Base-by-base conservation (phyloP, 2,113 vertebrate genomes). In the Saguinus imperator region DNA sequence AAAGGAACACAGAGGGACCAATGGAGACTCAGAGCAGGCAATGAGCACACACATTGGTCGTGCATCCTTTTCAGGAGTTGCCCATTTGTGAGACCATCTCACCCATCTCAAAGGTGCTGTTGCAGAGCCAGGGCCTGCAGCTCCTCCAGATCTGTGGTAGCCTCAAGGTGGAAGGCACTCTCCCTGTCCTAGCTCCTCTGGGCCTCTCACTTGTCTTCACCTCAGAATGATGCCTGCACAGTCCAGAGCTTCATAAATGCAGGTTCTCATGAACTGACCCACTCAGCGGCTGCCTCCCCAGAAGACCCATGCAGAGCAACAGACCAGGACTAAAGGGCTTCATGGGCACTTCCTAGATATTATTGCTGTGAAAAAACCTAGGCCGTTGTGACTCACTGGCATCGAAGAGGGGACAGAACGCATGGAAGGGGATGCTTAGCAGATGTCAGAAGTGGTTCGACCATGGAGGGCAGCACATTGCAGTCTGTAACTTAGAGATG, bases 301-400 rank as follows among this genome's bases (percentile, higher is more conserved):
- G 80, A 89, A 93, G 89, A 91, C 87, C 96, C 80, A 86, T 58
- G 82, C 82, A 92, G 87, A 96, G 45, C 2, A 1, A 79, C 87
- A 76, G 70, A 58, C 68, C 80, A 70, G 91, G 58, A 87, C 87
- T 27, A 68, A 80, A 89, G 91, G 95, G 90, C 93, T 70, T 87
- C 18, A 6, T 8, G 72, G 91, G 45, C 52, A 64, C 87, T 81
- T 92, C 87, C 95, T 87, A 94, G 52, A 50, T 85, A 97, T 98
- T 98, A 98, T 97, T 98, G 97, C 98, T 98, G 77, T 96, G 94
- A 97, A 97, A 88, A 97, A 98, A 95, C 97, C 97, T 37, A 96
- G 96, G 93, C 87, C 92, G 82, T 94, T 86, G 76, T 79, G 97
- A 96, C 94, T 96, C 58, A 61, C 89, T 85, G 84, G 87, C 95